Evolutionary conservation across 2,888 invertebrate genomes (phyloP).

Genomic region (Argyresthia albistria): DNA sequence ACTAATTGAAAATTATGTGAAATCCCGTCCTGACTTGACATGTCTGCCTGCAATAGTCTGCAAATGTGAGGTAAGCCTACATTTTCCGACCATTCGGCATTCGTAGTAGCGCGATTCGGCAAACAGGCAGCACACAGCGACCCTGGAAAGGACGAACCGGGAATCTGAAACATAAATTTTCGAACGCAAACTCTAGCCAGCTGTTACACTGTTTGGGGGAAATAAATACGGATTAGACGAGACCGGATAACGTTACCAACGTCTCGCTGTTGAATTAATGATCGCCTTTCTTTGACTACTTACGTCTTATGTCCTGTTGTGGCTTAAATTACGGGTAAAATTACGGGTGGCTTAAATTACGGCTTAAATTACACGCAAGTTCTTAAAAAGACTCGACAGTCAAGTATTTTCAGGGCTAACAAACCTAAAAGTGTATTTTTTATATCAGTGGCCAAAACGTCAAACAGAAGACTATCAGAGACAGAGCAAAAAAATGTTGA

Average conservation of each 20-base stretch:
- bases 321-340: neutral
- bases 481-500: too few relatives aligned
- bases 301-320: neutral
- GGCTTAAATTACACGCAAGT: too few relatives aligned
- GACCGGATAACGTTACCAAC: neutral
- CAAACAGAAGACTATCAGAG: too few relatives aligned
- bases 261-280: conserved; percentile 39
- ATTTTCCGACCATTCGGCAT: too few relatives aligned
- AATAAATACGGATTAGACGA: conserved; percentile 58
- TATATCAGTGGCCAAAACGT: too few relatives aligned
- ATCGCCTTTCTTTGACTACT: conserved; percentile 15
- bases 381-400: too few relatives aligned
- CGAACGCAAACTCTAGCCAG: conserved; percentile 57
- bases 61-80: neutral
- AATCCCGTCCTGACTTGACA: neutral
- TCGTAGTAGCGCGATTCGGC: neutral
- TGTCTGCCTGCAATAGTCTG: neutral
- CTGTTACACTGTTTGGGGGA: conserved; percentile 60
- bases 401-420: too few relatives aligned
- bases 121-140: neutral
- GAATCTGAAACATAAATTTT: conserved; percentile 54
- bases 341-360: too few relatives aligned
- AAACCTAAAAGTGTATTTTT: too few relatives aligned
- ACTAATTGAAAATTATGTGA: too few relatives aligned
- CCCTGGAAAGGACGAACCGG: conserved; percentile 15